phyloP scores from a whole-genome alignment of 2,113 vertebrate species.

The Gymnogyps californianus region DNA sequence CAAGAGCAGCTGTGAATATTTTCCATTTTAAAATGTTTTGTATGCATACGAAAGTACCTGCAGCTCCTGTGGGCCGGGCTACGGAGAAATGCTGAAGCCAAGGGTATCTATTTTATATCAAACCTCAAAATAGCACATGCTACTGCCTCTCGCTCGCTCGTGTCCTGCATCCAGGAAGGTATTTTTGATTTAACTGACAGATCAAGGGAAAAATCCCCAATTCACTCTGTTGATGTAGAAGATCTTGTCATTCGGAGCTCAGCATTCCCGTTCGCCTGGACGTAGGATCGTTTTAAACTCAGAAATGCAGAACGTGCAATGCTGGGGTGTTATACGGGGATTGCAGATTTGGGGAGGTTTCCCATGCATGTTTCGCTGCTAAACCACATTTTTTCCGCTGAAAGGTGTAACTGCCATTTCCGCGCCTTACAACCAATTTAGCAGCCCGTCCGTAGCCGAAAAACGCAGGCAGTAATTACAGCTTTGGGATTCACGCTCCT shows the following conservation, averaged over 20 bases:
- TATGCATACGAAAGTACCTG: constrained; percentile 19
- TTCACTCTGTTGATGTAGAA: neutral
- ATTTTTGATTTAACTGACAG: neutral
- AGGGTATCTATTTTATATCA: constrained; percentile 8
- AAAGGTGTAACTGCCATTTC: neutral
- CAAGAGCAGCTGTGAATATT: constrained; percentile 51
- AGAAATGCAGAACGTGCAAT: neutral
- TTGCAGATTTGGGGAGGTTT: neutral
- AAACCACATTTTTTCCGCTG: neutral
- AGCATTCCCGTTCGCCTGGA: neutral
- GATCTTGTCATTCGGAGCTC: neutral
- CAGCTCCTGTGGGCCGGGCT: constrained; percentile 11
- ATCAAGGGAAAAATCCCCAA: neutral
- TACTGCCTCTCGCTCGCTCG: neutral
- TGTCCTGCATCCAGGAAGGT: neutral
- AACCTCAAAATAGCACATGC: neutral
- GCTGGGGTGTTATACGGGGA: neutral
- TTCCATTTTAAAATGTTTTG: constrained; percentile 40
- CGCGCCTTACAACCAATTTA: neutral
- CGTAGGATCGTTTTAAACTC: neutral
- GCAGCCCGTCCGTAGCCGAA: neutral
- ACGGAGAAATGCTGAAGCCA: neutral
- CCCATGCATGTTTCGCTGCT: neutral
- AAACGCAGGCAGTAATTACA: neutral
- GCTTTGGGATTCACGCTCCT: neutral